Base-by-base conservation (phyloP, 1,140 invertebrate species). In the Anoplophora glabripennis region DNA sequence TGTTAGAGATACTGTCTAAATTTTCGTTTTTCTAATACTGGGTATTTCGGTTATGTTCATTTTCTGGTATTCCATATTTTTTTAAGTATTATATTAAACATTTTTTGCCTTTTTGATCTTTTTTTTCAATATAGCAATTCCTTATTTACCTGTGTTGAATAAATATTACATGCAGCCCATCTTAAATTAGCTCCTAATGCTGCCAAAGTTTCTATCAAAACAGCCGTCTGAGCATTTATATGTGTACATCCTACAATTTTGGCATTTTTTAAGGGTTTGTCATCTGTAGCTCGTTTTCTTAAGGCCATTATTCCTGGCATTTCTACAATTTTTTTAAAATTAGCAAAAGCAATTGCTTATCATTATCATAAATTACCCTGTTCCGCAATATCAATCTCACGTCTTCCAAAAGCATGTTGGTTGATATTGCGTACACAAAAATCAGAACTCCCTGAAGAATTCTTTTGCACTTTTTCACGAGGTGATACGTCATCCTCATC, bases 331-430 rank as follows among this genome's bases (percentile, higher is more conserved):
- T 9, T 34, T 14, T 3, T 49, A 37, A 28, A 33, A 3, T 11
- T n/a, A 34, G 5, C 9, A 28, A 35, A 8, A 35, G 14, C 11
- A 18, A 1, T 45, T 12, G 18, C 38, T 18, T 11, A n/a, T 14
- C 46, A 44, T 41, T 21, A 42, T 11, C 18, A 40, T 9, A 33
- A 3, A 38, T 38, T 73, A 89, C 87, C 87, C 80, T 97, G 95
- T 72, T 99, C 95, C n/a, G 95, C 95, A 64, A 98, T 97, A 79
- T 98, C 95, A 68, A 99, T 98, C 81, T 98, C 96, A 48, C 95
- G 75, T 18, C 96, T 80, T 0, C 96, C 96, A 76, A 96, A 98
- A 0, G 91, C 91, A 72, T 94, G 87, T 71, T 96, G 92, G 52
- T 89, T 88, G 38, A 94, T 93, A 77, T 93, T 97, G 57, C 89